Evolutionary conservation across 2,888 invertebrate genomes (phyloP), one percentile per base, ranked within the genome.

Genomic region (Thumatha senex): DNA sequence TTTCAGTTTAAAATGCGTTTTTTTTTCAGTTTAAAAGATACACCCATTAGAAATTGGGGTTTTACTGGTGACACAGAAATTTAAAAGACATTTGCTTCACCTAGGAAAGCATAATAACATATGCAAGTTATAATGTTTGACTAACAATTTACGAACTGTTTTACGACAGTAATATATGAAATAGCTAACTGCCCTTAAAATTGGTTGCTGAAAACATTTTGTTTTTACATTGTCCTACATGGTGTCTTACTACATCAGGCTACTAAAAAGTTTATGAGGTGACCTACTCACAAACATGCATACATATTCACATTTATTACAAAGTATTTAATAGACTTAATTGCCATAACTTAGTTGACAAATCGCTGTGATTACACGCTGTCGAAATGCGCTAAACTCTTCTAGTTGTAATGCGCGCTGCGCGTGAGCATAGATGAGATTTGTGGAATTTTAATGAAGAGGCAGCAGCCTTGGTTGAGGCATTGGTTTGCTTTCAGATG

Each of bases 301-400:
- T 50, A 30, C 36, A 40, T 50, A 30, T 18, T 40, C 18, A 39
- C 46, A 46, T 40, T 12, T n/a, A 24, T 24, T 24, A n/a, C 14
- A 36, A 35, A 39, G 14, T 31, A 45, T 53, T 47, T 51, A 15
- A 53, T 45, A 54, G 45, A 49, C 36, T 45, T 61, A 68, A 68
- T 68, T 55, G 46, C 18, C 34, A 18, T 39, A 35, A 34, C 30
- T 38, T 53, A 39, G 51, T 58, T 61, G 62, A 65, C 58, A 68
- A 68, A 61, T 58, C 12, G 33, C 14, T 29, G 41, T 18, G 9
- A 30, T 56, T 49, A 63, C 29, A 35, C 31, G 33, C 4, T 58
- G 52, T 45, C 44, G 54, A 47, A 57, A 65, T 30, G 46, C 36
- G 46, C 33, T 40, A 14, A 13, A 48, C 30, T 30, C 8, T 5